These are phyloP conservation scores for Caenorhabditis virilis DNA, from an alignment of 2,888 invertebrate species.

Conservation along the genomic window DNA sequence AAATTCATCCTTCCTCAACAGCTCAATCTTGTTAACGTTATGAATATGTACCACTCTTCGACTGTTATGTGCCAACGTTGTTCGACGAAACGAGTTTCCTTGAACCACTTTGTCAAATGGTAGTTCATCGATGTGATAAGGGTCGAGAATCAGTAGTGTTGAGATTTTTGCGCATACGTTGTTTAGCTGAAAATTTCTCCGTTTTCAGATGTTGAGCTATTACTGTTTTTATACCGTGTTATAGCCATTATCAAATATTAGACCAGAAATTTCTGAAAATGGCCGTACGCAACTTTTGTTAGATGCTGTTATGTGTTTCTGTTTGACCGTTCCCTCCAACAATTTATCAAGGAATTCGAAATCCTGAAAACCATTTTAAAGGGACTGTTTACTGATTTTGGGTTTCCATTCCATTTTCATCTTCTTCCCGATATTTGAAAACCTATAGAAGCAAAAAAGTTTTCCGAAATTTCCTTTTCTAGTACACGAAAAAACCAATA, in stretches of 20 bases:
- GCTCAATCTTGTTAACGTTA: slow-evolving; percentile 14
- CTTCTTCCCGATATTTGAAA: no score
- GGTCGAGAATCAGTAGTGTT: slow-evolving; percentile 16
- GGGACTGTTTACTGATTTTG: no score
- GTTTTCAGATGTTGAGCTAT: no score
- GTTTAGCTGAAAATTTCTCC: background rate
- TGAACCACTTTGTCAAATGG: slow-evolving; percentile 6
- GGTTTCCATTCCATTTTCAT: no score
- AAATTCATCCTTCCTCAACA: slow-evolving; percentile 28
- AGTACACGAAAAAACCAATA: no score
- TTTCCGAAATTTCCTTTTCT: no score
- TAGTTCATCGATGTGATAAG: slow-evolving; percentile 31
- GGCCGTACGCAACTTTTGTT: slow-evolving; percentile 28
- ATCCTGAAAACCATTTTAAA: slow-evolving; percentile 12
- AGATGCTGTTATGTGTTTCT: slow-evolving; percentile 4
- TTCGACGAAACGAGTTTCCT: slow-evolving; percentile 2
- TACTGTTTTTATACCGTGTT: background rate
- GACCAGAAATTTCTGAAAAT: slow-evolving; percentile 12
- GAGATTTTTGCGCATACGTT: background rate
- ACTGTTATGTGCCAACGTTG: slow-evolving; percentile 32
- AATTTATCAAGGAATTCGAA: slow-evolving; percentile 22
- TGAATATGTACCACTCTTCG: slow-evolving; percentile 33
- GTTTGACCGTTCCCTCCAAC: slow-evolving; percentile 28
- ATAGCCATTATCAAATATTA: slow-evolving; percentile 11
- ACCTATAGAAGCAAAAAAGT: no score